A percentile compares a stretch with the other conserved stretches of the same genome.
Conservation (phyloP, 2,797 vertebrate genomes). For the Florisuga fusca region DNA sequence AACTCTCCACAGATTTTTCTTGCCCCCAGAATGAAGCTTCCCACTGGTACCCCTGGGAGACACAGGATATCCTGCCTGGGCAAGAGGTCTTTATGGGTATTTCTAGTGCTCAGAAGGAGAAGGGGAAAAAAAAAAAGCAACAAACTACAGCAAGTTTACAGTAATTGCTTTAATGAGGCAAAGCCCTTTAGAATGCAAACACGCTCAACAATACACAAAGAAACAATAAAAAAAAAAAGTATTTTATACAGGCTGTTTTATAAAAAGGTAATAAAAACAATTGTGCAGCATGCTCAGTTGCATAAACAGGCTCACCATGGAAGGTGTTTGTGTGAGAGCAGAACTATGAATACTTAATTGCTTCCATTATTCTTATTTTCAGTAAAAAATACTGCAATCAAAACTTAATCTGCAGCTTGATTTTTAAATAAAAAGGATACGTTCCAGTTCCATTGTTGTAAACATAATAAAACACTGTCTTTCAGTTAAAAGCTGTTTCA, state of each 20-base stretch:
- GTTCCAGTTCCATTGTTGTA: conserved; percentile 44
- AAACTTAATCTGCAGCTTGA: conserved; percentile 46
- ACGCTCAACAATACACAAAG: conserved; percentile 77
- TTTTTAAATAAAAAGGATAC: conserved; percentile 57
- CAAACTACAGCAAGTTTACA: conserved; percentile 64
- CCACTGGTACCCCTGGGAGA: conserved; percentile 53
- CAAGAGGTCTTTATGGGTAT: conserved; percentile 62
- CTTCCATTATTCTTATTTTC: conserved; percentile 68
- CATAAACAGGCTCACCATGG: conserved; percentile 72
- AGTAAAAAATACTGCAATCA: conserved; percentile 58
- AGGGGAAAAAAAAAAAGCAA: conserved; percentile 34
- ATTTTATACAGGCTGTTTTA: conserved; percentile 76
- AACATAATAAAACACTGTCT: conserved; percentile 39
- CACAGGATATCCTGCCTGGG: conserved; percentile 42
- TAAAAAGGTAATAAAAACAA: conserved; percentile 79
- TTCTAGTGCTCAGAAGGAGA: conserved; percentile 66
- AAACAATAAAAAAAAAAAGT: conserved; percentile 74
- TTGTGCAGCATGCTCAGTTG: conserved; percentile 59
- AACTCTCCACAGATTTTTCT: conserved; percentile 8
- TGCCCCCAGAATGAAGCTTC: conserved; percentile 17
- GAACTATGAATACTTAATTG: conserved; percentile 67
- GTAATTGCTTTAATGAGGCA: conserved; percentile 81
- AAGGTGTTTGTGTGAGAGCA: conserved; percentile 64
- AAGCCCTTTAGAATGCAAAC: conserved; percentile 79
- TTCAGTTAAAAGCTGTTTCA: background rate